Evolutionary conservation across 2,797 vertebrate genomes (phyloP), one percentile per base, ranked within the genome.

Genomic region (Fundulus diaphanus): DNA sequence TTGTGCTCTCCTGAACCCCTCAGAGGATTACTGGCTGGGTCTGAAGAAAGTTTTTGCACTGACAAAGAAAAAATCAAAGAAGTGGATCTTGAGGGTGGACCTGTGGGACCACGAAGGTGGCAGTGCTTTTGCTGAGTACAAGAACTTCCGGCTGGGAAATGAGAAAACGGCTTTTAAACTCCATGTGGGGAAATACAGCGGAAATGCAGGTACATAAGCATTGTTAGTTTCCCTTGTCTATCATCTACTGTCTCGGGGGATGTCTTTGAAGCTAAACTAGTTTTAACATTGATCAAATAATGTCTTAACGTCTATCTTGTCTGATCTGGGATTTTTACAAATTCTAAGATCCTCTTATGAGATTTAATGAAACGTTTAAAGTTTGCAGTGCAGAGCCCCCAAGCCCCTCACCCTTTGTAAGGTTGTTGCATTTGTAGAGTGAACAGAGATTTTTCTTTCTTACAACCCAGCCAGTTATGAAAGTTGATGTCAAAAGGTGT

Each of bases 11-110:
- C 5, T 56, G 7, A 61, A 54, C 29, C 40, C 52, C 7, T 27
- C 65, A 94, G 94, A 75, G 1, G 91, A 94, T 54, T 93, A 94
- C 81, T 95, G 94, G 94, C 86, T 93, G 1, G 92, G 94, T 1
- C 87, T 95, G 29, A n/a, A 67, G 24, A 92, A 85, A n/a, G 70
- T 93, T 56, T 85, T 67, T 24, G 35, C 22, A 56, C 68, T 95
- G 78, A 92, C 91, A 1, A 86, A 82, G 66, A 54, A 37, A 15
- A 80, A 68, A 0, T 29, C 51, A 7, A 85, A 69, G 46, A 85
- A 4, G 3, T 87, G 87, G 63, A 67, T 5, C 20, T 37, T 95
- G 77, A 66, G 76, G 4, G 85, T 93, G 4, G 91, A 93, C 56
- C 75, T 95, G 35, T 89, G 82, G 88, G 93, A 92, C 77, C 83